Base-by-base conservation (phyloP, 1,140 invertebrate species). In the Limonius californicus region DNA sequence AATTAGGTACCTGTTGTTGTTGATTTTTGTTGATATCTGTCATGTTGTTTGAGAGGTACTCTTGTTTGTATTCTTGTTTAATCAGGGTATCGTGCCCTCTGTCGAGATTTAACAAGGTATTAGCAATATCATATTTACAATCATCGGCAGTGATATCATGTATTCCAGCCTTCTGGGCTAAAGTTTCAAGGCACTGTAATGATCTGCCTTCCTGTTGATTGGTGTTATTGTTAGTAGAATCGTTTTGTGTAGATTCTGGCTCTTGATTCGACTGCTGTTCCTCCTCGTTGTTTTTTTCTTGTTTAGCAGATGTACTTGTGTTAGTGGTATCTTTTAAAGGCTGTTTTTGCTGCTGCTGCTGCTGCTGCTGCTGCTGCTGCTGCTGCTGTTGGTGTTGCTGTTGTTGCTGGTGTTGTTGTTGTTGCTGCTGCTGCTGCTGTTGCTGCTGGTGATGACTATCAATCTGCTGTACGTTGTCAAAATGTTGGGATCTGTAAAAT, bases 131-230 rank as follows among this genome's bases (percentile, higher is more conserved):
- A 76, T 85, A 86, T 74, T 85, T 85, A 61, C 74, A 77, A 72
- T 86, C 84, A 68, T 86, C 84, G 66, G 84, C 83, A 20, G 83
- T 85, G 9, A 85, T 74, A 60, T 76, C 74, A 57, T 73, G 70
- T 19, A 66, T 66, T 1, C 84, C 84, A 53, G 84, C 84, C 65
- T 86, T 86, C 65, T 86, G 83, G 9, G 84, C 84, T 32, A 86
- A 77, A 7, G 84, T 86, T 67, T 85, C 84, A 63, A 86, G 73
- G 68, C 83, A 85, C 80, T 85, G 84, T n/a, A 85, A 74, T 0
- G 84, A 84, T 27, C 84, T 60, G 30, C 71, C 73, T 7, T 69
- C 70, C 57, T 70, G 70, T 62, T 61, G 66, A 57, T 64, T 32
- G 42, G 66, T 57, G 60, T 68, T 47, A 42, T 57, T 59, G 16